Evolutionary conservation across 1,140 invertebrate species (phyloP), one percentile per base, ranked within the genome.

Genomic region (Littorina saxatilis): DNA sequence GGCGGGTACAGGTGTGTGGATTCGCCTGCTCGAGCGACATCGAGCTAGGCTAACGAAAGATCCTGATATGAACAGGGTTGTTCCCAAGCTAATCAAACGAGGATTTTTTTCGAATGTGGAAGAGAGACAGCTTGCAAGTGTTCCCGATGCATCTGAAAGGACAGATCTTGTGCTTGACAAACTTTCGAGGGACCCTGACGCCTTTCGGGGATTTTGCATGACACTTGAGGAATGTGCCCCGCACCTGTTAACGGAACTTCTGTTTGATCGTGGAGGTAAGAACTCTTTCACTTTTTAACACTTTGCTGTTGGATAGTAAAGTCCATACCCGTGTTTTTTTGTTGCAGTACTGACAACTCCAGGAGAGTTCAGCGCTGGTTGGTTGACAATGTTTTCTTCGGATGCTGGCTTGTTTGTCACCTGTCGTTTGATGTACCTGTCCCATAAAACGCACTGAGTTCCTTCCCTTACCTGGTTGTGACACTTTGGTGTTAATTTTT

Each of bases 181-280:
- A 80, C 81, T 90, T 32, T 85, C 83, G 17, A 83, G 82, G 52
- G 88, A 86, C 40, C 81, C 81, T 47, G 70, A 77, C 55, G 88
- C 89, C 43, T 88, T 89, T 83, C 85, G 85, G 17, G 88, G 88
- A 63, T 87, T 90, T 83, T 90, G 88, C 76, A 66, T 76, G 27
- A 82, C 82, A 75, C 79, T 90, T 47, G 89, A 90, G 74, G 80
- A 85, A 72, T 78, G 76, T 43, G 76, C 76, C 1, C 76, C 76
- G 58, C 88, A 88, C 73, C 61, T 90, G 66, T 70, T 90, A 68
- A 90, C 88, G 7, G 81, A 84, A 58, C 87, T 90, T 80, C 79
- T 89, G 2, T 43, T 90, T 7, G 88, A 90, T 47, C 39, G 55
- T 63, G 76, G 76, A 78, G 76, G 76, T 78, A 43, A 78, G 76